Conservation (phyloP, 2,888 invertebrate species). For the Cosmorhoe ocellata region DNA sequence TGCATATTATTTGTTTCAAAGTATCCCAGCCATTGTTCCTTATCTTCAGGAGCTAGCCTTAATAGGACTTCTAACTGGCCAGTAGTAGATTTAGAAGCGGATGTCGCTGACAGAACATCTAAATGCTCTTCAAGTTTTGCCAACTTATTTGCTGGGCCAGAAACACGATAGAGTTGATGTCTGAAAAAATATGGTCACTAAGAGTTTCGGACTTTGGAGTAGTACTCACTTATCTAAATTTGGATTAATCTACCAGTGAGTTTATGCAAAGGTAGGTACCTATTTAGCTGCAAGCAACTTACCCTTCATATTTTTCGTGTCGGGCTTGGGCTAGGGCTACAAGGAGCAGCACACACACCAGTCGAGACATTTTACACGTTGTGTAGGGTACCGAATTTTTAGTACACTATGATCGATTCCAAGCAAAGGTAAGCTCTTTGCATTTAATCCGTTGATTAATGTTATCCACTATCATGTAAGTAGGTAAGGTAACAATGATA, state of each 20-base stretch:
- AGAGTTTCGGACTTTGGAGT: too few species aligned
- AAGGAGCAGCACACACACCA: slow-evolving; percentile 50
- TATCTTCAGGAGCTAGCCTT: slow-evolving; percentile 60
- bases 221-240: too few species aligned
- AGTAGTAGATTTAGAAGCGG: slow-evolving; percentile 48
- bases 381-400: too few species aligned
- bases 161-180: slow-evolving; percentile 63
- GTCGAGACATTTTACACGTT: slow-evolving; percentile 48
- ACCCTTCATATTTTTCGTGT: slow-evolving; percentile 76
- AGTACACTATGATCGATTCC: too few species aligned
- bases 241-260: too few species aligned
- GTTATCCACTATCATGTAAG: too few species aligned
- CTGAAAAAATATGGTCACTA: slow-evolving; percentile 25
- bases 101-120: slow-evolving; percentile 58
- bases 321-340: slow-evolving; percentile 50
- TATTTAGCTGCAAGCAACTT: slow-evolving; percentile 39
- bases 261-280: background rate
- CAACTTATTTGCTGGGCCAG: slow-evolving; percentile 54
- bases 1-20: slow-evolving; percentile 54
- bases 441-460: too few species aligned
- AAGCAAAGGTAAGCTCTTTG: too few species aligned
- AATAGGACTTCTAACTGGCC: slow-evolving; percentile 61
- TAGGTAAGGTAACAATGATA: too few species aligned
- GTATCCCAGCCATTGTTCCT: slow-evolving; percentile 58
- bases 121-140: slow-evolving; percentile 50